Base-by-base conservation (phyloP, 2,888 invertebrate species). In the Eurytoma adleriae region DNA sequence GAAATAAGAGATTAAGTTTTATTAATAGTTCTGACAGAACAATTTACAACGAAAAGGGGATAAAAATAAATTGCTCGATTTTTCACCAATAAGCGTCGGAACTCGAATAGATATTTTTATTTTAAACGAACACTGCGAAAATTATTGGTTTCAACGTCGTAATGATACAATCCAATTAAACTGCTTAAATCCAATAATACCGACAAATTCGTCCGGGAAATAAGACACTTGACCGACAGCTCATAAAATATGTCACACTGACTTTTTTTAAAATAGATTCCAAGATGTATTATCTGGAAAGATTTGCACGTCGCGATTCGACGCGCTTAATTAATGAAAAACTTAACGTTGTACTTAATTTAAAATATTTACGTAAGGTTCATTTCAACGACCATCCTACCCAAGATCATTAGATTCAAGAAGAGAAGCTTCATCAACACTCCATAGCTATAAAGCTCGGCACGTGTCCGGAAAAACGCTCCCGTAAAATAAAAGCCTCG, bases 91-190 rank as follows among this genome's bases (percentile, higher is more conserved):
- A 27, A 72, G 30, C 62, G 62, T 54, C 52, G 20, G 27, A 52
- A n/a, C 10, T n/a, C 52, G n/a, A 27, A 50, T 18, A 52, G 48
- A 52, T 52, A 72, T 62, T 61, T 56, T 72, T 71, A 54, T 72
- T 62, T 27, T 20, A 14, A 71, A 7, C n/a, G 27, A 5, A 54
- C 62, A n/a, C 16, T 48, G 61, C 40, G 64, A 20, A 18, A 54
- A 40, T 64, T 54, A 73, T 73, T 54, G 64, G 64, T 64, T 73
- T n/a, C 62, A n/a, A 10, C n/a, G 27, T 30, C 0, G 18, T 40
- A 73, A 66, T 66, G 64, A 40, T 30, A 30, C 62, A 56, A 30
- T 73, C 64, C 64, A 73, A 73, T 73, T 72, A 52, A 7, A 56
- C 18, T 54, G n/a, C 18, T 64, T 40, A 64, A 24, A 73, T 73